Percentiles rank a stretch among this genome's conserved stretches.
Conservation (phyloP, 2,888 invertebrate genomes). For the Caenorhabditis uteleia region DNA sequence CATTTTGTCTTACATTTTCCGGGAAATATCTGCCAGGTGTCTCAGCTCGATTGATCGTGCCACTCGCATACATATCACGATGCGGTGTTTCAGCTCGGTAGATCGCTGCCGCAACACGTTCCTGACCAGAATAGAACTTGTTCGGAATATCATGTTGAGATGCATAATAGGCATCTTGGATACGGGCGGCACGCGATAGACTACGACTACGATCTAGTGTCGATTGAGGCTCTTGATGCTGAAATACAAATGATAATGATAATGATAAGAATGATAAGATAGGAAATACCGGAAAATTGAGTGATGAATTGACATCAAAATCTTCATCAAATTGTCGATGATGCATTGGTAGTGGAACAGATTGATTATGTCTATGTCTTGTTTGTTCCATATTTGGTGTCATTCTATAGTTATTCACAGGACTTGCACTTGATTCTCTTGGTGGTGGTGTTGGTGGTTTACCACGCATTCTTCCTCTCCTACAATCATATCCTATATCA, state of each 20-base stretch:
- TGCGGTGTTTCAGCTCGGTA: constrained; percentile 57
- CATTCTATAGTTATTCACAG: constrained; percentile 13
- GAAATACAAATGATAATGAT: neutral
- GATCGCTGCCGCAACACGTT: constrained; percentile 58
- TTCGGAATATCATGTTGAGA: constrained; percentile 31
- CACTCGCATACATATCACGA: constrained; percentile 45
- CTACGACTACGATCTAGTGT: constrained; percentile 32
- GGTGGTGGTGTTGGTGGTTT: constrained; percentile 69
- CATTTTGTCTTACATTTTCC: constrained; percentile 35
- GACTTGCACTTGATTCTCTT: constrained; percentile 44
- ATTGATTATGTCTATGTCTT: constrained; percentile 32
- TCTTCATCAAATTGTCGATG: constrained; percentile 25
- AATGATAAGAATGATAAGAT: neutral
- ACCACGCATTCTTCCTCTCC: constrained; percentile 51
- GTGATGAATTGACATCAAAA: constrained; percentile 36
- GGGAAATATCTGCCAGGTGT: constrained; percentile 49
- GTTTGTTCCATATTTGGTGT: constrained; percentile 9
- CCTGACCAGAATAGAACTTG: constrained; percentile 45
- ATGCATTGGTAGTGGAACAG: constrained; percentile 28
- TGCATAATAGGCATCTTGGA: constrained; percentile 37
- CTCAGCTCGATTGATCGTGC: constrained; percentile 47
- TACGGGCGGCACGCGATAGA: constrained; percentile 30
- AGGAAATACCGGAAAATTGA: constrained; percentile 19
- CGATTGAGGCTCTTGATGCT: constrained; percentile 14
- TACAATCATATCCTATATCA: neutral